Percentiles rank a stretch among this genome's conserved stretches.
phyloP scores from a whole-genome alignment of 2,888 invertebrate species.

The Crematogaster levior region DNA sequence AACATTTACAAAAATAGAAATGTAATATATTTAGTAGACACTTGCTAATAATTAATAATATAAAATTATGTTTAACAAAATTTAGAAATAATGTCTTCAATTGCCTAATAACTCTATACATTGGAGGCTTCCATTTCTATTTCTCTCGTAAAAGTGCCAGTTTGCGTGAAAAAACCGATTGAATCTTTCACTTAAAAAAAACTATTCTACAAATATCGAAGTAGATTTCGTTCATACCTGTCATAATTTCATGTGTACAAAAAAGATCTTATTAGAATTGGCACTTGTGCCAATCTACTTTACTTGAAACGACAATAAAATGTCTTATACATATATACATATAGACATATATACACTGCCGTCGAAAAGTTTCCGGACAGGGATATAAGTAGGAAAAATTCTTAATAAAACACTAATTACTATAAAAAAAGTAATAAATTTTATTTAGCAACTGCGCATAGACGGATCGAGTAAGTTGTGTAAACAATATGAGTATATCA shows the following conservation, averaged over 20 bases:
- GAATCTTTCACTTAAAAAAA: neutral
- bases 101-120: neutral
- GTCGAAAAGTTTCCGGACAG: no score
- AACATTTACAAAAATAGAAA: neutral
- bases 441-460: no score
- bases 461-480: no score
- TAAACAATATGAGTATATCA: no score
- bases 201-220: conserved; percentile 12
- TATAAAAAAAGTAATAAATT: no score
- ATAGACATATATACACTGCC: no score
- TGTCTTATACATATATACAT: neutral
- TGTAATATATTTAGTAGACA: neutral
- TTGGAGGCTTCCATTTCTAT: neutral
- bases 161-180: neutral
- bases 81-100: neutral
- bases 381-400: no score
- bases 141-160: neutral
- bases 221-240: neutral
- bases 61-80: neutral
- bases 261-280: neutral
- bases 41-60: neutral
- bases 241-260: neutral
- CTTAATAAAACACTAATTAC: no score
- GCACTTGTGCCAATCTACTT: neutral
- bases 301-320: neutral